phyloP scores from a whole-genome alignment of 2,113 vertebrate genomes.

The Channa maculata region DNA sequence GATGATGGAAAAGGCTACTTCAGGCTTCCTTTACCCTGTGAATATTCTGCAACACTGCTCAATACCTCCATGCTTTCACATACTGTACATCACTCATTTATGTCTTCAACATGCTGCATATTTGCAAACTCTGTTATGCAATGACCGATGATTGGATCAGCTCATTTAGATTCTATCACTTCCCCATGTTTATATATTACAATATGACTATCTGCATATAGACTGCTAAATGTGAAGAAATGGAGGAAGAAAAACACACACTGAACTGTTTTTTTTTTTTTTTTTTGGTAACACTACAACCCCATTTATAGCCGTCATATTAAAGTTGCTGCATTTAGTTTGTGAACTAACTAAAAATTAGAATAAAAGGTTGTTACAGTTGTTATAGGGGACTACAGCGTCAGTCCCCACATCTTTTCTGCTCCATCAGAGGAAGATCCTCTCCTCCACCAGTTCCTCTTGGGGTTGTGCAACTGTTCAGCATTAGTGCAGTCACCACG shows the following conservation, averaged over 20 bases:
- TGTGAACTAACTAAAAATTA: neutral
- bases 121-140: slow-evolving; percentile 13
- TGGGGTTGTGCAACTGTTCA: slow-evolving; percentile 42
- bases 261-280: no score
- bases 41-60: slow-evolving; percentile 1
- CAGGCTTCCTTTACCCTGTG: slow-evolving; percentile 29
- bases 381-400: neutral
- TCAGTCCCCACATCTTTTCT: slow-evolving; percentile 1
- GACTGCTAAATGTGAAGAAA: neutral
- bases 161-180: slow-evolving; percentile 12
- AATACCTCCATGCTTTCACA: neutral
- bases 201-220: neutral
- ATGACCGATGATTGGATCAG: slow-evolving; percentile 27
- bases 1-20: slow-evolving; percentile 23
- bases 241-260: no score
- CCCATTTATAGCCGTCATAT: no score
- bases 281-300: no score
- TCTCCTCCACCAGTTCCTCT: slow-evolving; percentile 28
- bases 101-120: neutral
- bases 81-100: slow-evolving; percentile 20
- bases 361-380: neutral
- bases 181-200: neutral
- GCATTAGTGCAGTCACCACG: slow-evolving; percentile 14
- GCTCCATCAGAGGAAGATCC: slow-evolving; percentile 5
- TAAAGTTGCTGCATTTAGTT: neutral